Evolutionary conservation across 2,888 invertebrate genomes (phyloP).

Genomic region (Rosalia funebris): DNA sequence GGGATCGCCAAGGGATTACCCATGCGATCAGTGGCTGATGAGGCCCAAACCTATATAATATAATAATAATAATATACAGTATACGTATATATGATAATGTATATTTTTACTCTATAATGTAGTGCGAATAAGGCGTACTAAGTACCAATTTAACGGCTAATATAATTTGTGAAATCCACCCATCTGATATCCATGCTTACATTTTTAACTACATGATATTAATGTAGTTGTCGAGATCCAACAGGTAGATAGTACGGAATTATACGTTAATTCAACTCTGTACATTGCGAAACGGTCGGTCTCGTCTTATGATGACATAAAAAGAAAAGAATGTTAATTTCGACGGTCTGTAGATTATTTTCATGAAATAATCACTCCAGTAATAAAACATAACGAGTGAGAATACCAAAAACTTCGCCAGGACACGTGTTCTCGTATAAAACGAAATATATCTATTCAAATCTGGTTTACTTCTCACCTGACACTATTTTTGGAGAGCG

Average conservation of each 20-base stretch:
- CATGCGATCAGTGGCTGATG: no score
- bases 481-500: conserved; percentile 22
- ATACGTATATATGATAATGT: no score
- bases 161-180: conserved; percentile 1
- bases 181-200: conserved; percentile 1
- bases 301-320: conserved; percentile 7
- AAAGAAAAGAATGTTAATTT: conserved; percentile 17
- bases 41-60: no score
- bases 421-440: conserved; percentile 15
- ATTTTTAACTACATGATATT: conserved; percentile 5
- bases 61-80: no score
- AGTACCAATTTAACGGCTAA: not conserved
- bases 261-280: not conserved
- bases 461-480: conserved; percentile 21
- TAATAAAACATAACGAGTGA: conserved; percentile 26
- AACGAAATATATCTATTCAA: conserved; percentile 23
- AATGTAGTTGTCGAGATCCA: conserved; percentile 1
- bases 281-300: conserved; percentile 5
- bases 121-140: not conserved
- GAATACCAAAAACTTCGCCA: conserved; percentile 14
- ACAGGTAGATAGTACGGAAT: conserved; percentile 3
- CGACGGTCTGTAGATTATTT: conserved; percentile 12
- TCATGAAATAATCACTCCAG: conserved; percentile 22
- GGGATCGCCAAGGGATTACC: no score
- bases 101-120: not conserved